Evolutionary conservation across 1,140 invertebrate species (phyloP), one percentile per base, ranked within the genome.

Genomic region (Drosophila nigrodunni): DNA sequence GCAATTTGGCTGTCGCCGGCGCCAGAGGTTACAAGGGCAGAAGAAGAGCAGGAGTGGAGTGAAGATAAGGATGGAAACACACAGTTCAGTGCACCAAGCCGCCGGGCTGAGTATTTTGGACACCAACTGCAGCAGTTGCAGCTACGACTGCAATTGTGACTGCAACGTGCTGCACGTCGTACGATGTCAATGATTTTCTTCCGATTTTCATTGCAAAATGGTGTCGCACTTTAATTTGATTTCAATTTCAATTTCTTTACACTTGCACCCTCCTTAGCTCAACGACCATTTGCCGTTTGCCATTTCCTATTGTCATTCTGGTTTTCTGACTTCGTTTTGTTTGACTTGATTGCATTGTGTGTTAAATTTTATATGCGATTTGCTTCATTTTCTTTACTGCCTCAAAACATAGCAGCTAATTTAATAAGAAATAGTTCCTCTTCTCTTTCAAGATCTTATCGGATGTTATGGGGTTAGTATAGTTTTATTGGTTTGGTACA

Each of bases 31-130:
- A 55, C 55, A 25, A 11, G 7, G 4, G 3, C 6, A 13, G 43
- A 15, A 9, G n/a, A n/a, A 37, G 13, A 15, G 8, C 21, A 18
- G 2, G 15, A 6, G n/a, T 43, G 54, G 62, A 54, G 52, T 52
- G 30, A 55, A 64, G 52, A 49, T 4, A 49, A 49, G 47, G 43
- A 41, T 39, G 10, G 34, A 80, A 43, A 30, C 37, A 13, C 41
- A 80, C 65, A 83, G 81, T 85, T 83, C 81, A 83, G 47, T 85
- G 82, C 77, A 80, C 81, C 68, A 60, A 37, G 81, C 82, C 74
- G 46, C 44, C 47, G 21, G 74, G 77, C 21, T 77, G 65, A 13
- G 60, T 65, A 61, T 58, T 78, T 70, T 66, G 52, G 35, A 59
- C 70, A 55, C 46, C 41, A 54, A 25, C 58, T 39, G 67, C 49